Evolutionary conservation across 92 coral and sea anemone genomes (phyloP), one percentile per base, ranked within the genome.

Genomic region (Porites rus): DNA sequence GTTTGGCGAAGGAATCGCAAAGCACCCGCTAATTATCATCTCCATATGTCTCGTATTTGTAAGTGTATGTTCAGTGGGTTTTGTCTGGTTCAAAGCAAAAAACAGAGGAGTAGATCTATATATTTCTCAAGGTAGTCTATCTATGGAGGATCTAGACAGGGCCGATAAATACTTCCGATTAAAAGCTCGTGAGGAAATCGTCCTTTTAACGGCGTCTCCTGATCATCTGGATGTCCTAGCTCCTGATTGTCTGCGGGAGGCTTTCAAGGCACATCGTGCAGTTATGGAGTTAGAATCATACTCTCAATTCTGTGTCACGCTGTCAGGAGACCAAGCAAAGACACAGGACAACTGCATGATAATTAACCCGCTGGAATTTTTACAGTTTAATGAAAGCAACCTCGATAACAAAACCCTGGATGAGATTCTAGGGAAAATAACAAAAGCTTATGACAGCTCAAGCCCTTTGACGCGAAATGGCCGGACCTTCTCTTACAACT

Each of bases 91-190:
- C 72, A 78, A 88, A 28, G 18, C 84, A 28, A 95, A 94, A 83
- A 96, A 86, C 85, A 90, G 98, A 75, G 90, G 92, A 1, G 93
- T 87, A 54, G 92, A 92, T 71, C 85, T 96, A 5, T 96, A 90
- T 74, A 90, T 96, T 11, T 97, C 98, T 11, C 95, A 96, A 83
- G 65, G 88, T 59, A 96, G 98, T 79, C 83, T 86, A 68, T 85
- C 97, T 78, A 90, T 88, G 66, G 83, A 79, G 50, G 93, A 96
- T 72, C 56, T 96, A 24, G 24, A 93, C 38, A 87, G 76, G 19
- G 97, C 98, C 46, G 77, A 91, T 50, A 91, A 82, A 21, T 70
- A 91, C 86, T 93, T 93, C 64, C 43, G 87, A 74, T 79, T 93
- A 72, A 88, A 93, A 68, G 66, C 84, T 51, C 92, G 96, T 10